These are phyloP conservation scores for Sebastes fasciatus DNA, from an alignment of 2,113 vertebrate species.

Conservation along the genomic window DNA sequence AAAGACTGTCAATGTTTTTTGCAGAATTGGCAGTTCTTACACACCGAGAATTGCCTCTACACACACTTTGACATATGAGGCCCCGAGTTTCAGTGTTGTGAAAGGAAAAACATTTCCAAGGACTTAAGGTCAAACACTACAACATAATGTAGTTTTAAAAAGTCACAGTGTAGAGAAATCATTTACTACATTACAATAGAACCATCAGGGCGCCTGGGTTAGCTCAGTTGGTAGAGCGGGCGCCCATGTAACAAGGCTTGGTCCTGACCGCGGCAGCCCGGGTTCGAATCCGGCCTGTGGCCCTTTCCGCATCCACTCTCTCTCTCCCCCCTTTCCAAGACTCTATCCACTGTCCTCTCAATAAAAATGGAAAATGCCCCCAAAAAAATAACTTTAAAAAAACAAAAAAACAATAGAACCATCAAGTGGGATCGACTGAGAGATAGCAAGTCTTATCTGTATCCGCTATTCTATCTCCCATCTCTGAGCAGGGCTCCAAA, in stretches of 20 bases:
- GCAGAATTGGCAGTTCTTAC: background rate
- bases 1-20: background rate
- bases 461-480: background rate
- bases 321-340: no score
- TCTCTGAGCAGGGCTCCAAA: slow-evolving; percentile 3
- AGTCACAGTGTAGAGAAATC: background rate
- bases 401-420: background rate
- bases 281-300: no score
- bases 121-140: background rate
- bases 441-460: slow-evolving; percentile 8
- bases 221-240: no score
- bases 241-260: no score
- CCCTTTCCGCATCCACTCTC: no score
- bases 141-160: background rate
- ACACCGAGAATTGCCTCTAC: background rate
- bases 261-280: no score
- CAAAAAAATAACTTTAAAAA: no score
- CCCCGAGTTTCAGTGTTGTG: background rate
- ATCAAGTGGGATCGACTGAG: slow-evolving; percentile 4
- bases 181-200: background rate
- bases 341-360: no score
- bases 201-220: no score
- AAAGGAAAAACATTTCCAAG: background rate
- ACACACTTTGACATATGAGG: background rate
- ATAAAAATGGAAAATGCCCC: no score